Conservation (phyloP, 2,113 vertebrate species). For the Notothenia rossii region DNA sequence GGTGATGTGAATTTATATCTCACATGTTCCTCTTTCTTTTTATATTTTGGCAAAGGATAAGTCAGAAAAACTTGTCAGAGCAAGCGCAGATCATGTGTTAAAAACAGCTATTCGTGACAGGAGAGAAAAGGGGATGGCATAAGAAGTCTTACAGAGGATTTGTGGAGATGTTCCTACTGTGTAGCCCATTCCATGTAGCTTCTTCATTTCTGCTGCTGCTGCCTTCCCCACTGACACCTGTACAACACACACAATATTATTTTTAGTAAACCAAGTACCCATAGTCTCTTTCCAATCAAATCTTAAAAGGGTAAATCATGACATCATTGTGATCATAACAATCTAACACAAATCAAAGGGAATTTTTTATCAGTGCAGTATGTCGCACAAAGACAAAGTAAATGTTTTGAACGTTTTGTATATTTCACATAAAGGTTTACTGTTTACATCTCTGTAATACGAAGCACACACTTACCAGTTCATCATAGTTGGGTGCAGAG, state of each 20-base stretch:
- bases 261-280: not conserved
- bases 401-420: not conserved
- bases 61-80: not conserved
- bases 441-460: not conserved
- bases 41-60: not conserved
- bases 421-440: not conserved
- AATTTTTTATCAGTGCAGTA: not conserved
- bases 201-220: slow-evolving; percentile 82
- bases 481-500: slow-evolving; percentile 78
- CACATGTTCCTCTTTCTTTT: too few relatives aligned
- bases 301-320: too few relatives aligned
- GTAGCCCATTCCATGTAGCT: slow-evolving; percentile 83
- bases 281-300: not conserved
- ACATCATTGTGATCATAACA: not conserved
- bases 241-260: slow-evolving; percentile 41
- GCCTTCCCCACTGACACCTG: slow-evolving; percentile 83
- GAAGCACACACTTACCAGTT: slow-evolving; percentile 75
- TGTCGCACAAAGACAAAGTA: not conserved
- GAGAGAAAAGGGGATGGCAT: too few relatives aligned
- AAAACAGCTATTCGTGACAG: not conserved
- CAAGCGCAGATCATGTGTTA: not conserved
- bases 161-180: slow-evolving; percentile 80
- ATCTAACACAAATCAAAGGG: too few relatives aligned
- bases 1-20: too few relatives aligned
- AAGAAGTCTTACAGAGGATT: slow-evolving; percentile 83